These are phyloP conservation scores for Loris lydekkerianus DNA, from an alignment of 2,797 vertebrate genomes.

Conservation along the genomic window DNA sequence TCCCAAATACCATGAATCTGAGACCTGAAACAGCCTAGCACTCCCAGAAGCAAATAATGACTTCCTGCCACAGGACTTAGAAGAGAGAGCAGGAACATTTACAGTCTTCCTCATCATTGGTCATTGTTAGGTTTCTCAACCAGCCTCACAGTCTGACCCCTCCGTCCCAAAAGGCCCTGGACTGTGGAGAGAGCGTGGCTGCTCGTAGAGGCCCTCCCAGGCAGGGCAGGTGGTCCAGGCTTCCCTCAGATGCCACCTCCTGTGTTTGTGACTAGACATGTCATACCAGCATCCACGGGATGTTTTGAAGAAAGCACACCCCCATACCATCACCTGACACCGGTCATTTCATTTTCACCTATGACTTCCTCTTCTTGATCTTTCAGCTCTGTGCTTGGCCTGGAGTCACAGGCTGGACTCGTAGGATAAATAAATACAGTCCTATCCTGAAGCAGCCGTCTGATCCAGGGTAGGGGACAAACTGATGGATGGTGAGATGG, in stretches of 20 bases:
- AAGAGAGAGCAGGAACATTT: background rate
- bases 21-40: background rate
- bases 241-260: no score
- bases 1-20: background rate
- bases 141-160: rapidly evolving
- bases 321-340: rapidly evolving
- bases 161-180: background rate
- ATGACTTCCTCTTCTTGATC: background rate
- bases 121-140: background rate
- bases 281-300: background rate
- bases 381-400: background rate
- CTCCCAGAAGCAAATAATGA: background rate
- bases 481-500: no score
- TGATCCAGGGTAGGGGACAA: background rate
- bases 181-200: rapidly evolving
- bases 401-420: background rate
- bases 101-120: background rate
- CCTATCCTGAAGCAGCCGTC: no score
- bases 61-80: background rate
- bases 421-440: no score
- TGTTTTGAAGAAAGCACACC: background rate
- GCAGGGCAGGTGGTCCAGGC: no score
- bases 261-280: background rate
- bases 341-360: background rate
- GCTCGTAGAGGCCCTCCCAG: background rate